Base-by-base conservation (phyloP, 2,888 invertebrate species). In the Agrochola litura region DNA sequence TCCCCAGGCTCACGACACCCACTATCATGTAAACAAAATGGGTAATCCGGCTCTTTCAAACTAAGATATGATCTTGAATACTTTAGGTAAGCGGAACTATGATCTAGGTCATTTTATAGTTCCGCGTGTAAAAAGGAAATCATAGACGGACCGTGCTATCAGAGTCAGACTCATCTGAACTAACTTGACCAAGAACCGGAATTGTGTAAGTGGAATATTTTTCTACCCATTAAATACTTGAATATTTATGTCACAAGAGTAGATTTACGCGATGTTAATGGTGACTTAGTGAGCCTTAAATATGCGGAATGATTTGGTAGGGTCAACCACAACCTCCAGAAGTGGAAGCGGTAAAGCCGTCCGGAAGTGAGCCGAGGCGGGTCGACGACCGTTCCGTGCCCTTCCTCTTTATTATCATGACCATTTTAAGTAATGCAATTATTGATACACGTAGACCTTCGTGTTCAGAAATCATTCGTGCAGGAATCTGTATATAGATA, bases 311-410 rank as follows among this genome's bases (percentile, higher is more conserved):
- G 73, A 76, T 76, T 73, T 73, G 67, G 67, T 86, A 86, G 86
- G 89, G 89, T 90, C 56, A 67, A 56, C 43, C 14, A 46, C 46
- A 46, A 46, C 73, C 60, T 65, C 88, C 86, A 79, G 71, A 77
- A 64, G 76, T 89, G 89, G 90, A 90, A 91, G 91, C 90, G 91
- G 91, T 80, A 90, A 86, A 78, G 77, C 66, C 82, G 65, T 52
- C 82, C 90, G 89, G 91, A 88, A 89, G 86, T 80, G 79, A 76
- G 75, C 70, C 76, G 86, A 83, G 89, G 74, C 79, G 83, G 93
- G 92, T 92, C 93, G 91, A 83, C 91, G 93, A 92, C 92, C 92
- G 91, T 88, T 43, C 80, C 81, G 88, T 89, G 90, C 90, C 90
- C 92, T 89, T 89, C 84, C 77, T 79, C 88, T 88, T 87, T 87